A percentile compares a stretch with the other conserved stretches of the same genome.
Conservation (phyloP, 2,113 vertebrate genomes). For the Crotalus helleri region DNA sequence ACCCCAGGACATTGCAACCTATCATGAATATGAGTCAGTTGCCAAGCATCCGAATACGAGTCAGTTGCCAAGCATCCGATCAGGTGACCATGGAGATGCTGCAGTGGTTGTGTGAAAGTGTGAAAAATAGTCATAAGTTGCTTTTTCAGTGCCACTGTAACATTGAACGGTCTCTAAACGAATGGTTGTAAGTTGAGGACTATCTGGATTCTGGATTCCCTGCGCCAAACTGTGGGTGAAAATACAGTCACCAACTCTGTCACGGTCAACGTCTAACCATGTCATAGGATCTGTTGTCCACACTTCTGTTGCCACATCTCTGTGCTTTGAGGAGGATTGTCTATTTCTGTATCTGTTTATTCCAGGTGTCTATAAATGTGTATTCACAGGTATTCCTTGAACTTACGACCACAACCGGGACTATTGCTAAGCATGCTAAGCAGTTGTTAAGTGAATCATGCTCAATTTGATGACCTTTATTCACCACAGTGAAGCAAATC, state of each 20-base stretch:
- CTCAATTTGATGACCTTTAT: neutral
- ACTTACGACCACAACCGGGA: neutral
- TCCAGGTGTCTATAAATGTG: neutral
- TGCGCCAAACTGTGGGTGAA: neutral
- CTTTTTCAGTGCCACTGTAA: neutral
- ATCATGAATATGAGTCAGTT: too few species aligned
- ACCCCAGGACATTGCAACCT: neutral
- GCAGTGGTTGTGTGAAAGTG: neutral
- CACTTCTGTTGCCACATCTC: neutral
- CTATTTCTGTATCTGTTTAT: neutral
- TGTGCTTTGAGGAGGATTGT: neutral
- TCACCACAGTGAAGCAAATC: too few species aligned
- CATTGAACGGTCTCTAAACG: fast-evolving
- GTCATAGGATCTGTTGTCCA: neutral
- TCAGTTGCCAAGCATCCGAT: too few species aligned
- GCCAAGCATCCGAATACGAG: too few species aligned
- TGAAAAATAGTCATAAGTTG: neutral
- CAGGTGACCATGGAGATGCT: too few species aligned
- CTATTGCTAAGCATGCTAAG: neutral
- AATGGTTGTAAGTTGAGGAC: neutral
- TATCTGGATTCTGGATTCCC: neutral
- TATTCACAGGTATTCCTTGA: neutral
- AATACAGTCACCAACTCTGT: neutral
- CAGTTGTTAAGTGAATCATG: neutral
- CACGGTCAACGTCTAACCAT: neutral